Percentiles rank a stretch among this genome's conserved stretches.
Conservation (phyloP, 2,113 vertebrate genomes). For the Nothobranchius furzeri region DNA sequence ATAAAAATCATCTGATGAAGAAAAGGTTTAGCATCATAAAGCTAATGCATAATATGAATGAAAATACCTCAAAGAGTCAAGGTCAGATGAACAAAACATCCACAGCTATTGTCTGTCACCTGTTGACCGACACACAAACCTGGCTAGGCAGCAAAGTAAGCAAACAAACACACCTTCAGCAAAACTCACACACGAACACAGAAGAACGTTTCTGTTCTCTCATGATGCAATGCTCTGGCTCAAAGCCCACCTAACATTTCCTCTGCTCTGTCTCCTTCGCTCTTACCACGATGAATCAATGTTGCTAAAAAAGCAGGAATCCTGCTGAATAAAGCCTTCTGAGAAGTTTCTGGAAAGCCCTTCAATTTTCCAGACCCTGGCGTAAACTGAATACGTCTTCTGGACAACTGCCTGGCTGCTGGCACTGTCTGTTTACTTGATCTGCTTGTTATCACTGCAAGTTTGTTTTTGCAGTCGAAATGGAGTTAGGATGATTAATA, state of each 20-base stretch:
- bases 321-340: slow-evolving; percentile 38
- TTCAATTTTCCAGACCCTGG: not conserved
- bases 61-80: too few species aligned
- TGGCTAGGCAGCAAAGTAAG: slow-evolving; percentile 15
- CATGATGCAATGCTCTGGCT: not conserved
- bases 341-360: not conserved
- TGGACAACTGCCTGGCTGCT: not conserved
- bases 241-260: too few species aligned
- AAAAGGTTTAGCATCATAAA: too few species aligned
- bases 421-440: not conserved
- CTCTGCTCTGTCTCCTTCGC: slow-evolving; percentile 25
- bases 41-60: too few species aligned
- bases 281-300: slow-evolving; percentile 31
- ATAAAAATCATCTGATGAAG: too few species aligned
- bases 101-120: too few species aligned
- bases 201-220: slow-evolving; percentile 19
- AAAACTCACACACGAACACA: slow-evolving; percentile 42
- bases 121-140: slow-evolving; percentile 20
- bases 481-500: too few species aligned
- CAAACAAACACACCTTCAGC: slow-evolving; percentile 48
- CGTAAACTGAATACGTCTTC: not conserved
- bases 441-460: not conserved
- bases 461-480: too few species aligned
- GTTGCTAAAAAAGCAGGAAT: slow-evolving; percentile 28
- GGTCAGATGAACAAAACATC: too few species aligned